phyloP scores from a whole-genome alignment of 1,140 invertebrate genomes.

The Aethina tumida region DNA sequence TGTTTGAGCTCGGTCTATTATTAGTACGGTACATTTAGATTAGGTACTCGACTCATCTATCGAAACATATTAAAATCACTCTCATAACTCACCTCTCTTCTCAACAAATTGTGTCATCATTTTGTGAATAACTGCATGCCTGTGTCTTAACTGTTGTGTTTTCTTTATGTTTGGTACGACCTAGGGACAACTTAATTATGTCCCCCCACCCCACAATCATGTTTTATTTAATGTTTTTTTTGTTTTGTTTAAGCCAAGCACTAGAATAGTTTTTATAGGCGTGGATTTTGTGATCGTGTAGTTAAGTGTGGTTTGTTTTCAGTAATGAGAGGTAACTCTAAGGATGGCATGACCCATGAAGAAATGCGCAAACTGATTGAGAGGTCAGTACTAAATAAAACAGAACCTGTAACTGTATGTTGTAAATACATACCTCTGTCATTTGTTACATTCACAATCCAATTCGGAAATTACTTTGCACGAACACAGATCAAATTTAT shows the following conservation, averaged over 20 bases:
- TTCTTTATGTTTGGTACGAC: slow-evolving; percentile 4
- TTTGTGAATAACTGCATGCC: slow-evolving; percentile 13
- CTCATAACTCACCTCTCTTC: slow-evolving; percentile 1
- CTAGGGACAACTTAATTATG: not conserved
- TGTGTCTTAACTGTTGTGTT: slow-evolving; percentile 3
- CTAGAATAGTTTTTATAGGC: slow-evolving; percentile 31
- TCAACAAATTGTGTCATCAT: slow-evolving; percentile 4
- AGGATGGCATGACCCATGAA: slow-evolving; percentile 86
- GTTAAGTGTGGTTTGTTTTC: slow-evolving; percentile 51
- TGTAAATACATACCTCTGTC: not conserved
- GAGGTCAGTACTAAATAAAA: slow-evolving; percentile 60
- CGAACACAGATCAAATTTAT: too few relatives aligned
- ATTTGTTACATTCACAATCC: not conserved
- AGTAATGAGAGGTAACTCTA: slow-evolving; percentile 61
- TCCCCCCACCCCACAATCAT: not conserved
- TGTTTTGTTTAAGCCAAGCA: slow-evolving; percentile 22
- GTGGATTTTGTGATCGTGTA: slow-evolving; percentile 35
- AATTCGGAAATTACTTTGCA: too few relatives aligned
- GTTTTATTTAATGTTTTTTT: slow-evolving; percentile 9
- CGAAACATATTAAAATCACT: too few relatives aligned
- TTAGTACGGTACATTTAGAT: slow-evolving; percentile 17
- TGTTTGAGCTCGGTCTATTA: slow-evolving; percentile 26
- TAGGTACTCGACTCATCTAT: slow-evolving; percentile 22
- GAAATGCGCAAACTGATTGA: slow-evolving; percentile 93
- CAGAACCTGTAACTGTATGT: slow-evolving; percentile 1